Evolutionary conservation across 2,888 invertebrate genomes (phyloP), one percentile per base, ranked within the genome.

Genomic region (Phoronis australis): DNA sequence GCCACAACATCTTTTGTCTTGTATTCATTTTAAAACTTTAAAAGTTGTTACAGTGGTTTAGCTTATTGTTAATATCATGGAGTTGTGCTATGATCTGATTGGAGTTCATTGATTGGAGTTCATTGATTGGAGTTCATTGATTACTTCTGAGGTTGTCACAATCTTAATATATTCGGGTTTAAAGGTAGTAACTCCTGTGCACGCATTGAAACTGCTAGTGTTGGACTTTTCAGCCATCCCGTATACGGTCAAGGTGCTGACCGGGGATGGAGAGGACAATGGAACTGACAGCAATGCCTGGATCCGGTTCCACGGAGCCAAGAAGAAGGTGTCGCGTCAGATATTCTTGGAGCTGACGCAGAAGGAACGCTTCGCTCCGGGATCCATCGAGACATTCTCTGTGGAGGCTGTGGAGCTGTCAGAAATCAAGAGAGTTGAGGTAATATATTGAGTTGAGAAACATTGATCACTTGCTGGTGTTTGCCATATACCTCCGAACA

Each of bases 261-360:
- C 77, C 0, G 77, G 77, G 5, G 62, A 66, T 1, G 71, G 66
- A 4, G 67, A 70, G 27, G 74, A 75, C 56, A 66, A 65, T 42
- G 75, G 75, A 21, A 74, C 75, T 15, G 64, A 64, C 42, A 68
- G 70, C 48, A 69, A 70, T 53, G 73, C 70, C 6, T 76, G 73
- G 71, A 62, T 76, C 40, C 62, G 60, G 42, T 60, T 76, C 20
- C 50, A 58, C 24, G 73, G 74, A 1, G 55, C 63, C 4, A 67
- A 64, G 52, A 64, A 66, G 47, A 64, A 62, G 45, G 49, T 52
- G 38, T 71, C 74, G 1, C 74, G 72, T 1, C 53, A 56, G 27
- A 56, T 67, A 44, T 68, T 61, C 54, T 62, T 76, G 50, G 70
- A 75, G 50, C 60, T 73, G 25, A 65, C 65, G 2, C 69, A 70